These are phyloP conservation scores for Myripristis murdjan DNA, from an alignment of 2,797 vertebrate species.

Conservation along the genomic window DNA sequence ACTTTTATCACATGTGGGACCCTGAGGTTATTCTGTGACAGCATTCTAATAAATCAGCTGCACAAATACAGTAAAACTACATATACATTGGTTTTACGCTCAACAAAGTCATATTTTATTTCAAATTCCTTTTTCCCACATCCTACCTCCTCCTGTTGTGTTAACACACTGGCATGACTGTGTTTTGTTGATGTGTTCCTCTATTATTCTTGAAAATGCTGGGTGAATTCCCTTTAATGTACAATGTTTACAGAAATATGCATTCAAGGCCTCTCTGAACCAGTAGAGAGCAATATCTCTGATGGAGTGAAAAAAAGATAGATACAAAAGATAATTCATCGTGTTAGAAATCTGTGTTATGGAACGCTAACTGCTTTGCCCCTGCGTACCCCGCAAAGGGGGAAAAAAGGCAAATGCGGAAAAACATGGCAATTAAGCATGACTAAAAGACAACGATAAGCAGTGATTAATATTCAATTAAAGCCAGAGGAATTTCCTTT, in stretches of 20 bases:
- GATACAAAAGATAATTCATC: slow-evolving; percentile 54
- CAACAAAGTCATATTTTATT: slow-evolving; percentile 10
- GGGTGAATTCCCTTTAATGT: slow-evolving; percentile 30
- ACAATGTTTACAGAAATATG: slow-evolving; percentile 28
- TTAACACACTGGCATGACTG: slow-evolving; percentile 9
- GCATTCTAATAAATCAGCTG: slow-evolving; percentile 14
- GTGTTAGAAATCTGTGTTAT: slow-evolving; percentile 65
- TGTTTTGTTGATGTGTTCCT: slow-evolving; percentile 4
- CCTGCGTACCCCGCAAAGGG: slow-evolving; percentile 45
- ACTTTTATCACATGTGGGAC: slow-evolving; percentile 29
- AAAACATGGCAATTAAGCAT: slow-evolving; percentile 84
- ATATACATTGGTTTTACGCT: slow-evolving; percentile 19
- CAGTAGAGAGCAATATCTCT: slow-evolving; percentile 28
- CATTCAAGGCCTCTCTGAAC: slow-evolving; percentile 51
- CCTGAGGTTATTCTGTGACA: slow-evolving; percentile 6
- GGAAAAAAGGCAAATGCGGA: slow-evolving; percentile 56
- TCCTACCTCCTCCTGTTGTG: not conserved
- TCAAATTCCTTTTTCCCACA: slow-evolving; percentile 21
- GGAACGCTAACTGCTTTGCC: slow-evolving; percentile 61
- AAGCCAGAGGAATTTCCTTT: slow-evolving; percentile 87
- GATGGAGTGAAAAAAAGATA: slow-evolving; percentile 42
- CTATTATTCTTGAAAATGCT: slow-evolving; percentile 25
- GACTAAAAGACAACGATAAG: slow-evolving; percentile 87
- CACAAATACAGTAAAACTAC: not conserved
- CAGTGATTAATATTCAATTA: slow-evolving; percentile 88